These are phyloP conservation scores for Drosophila borealis DNA, from an alignment of 2,888 invertebrate species.

Conservation along the genomic window DNA sequence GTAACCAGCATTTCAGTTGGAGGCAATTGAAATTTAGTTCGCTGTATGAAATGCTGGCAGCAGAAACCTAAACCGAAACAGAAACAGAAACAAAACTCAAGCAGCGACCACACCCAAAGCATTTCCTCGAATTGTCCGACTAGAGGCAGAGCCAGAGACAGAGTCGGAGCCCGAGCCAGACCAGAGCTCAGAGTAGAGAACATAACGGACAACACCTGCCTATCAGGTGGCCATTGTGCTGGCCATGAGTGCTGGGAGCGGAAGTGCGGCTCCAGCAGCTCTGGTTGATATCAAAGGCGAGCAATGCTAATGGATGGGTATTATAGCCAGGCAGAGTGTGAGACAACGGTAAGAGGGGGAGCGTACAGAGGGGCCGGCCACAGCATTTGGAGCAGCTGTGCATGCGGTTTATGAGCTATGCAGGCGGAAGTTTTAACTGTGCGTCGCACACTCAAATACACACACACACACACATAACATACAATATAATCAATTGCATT, in stretches of 20 bases:
- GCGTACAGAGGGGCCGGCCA: slow-evolving; percentile 26
- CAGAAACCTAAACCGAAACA: slow-evolving; percentile 12
- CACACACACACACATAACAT: slow-evolving; percentile 21
- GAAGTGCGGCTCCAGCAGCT: slow-evolving; percentile 64
- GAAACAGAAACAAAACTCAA: slow-evolving; percentile 27
- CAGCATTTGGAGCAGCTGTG: slow-evolving; percentile 62
- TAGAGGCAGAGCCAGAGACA: slow-evolving; percentile 5
- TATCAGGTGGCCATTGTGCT: slow-evolving; percentile 41
- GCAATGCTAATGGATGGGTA: slow-evolving; percentile 34
- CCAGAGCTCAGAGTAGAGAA: slow-evolving; percentile 16
- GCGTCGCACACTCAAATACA: slow-evolving; percentile 25
- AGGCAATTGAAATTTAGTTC: slow-evolving; percentile 62
- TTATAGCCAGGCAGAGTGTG: slow-evolving; percentile 6
- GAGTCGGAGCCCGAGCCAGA: slow-evolving; percentile 1
- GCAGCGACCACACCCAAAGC: slow-evolving; percentile 43
- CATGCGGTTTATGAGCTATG: slow-evolving; percentile 66
- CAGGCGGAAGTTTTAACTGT: slow-evolving; percentile 72
- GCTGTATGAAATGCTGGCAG: slow-evolving; percentile 41
- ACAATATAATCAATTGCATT: slow-evolving; percentile 64
- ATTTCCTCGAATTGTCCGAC: slow-evolving; percentile 34
- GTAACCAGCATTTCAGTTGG: slow-evolving; percentile 28
- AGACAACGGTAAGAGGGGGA: neutral
- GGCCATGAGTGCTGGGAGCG: slow-evolving; percentile 40
- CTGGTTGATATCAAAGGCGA: slow-evolving; percentile 41
- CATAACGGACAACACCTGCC: slow-evolving; percentile 71